Evolutionary conservation across 2,888 invertebrate species (phyloP).

Genomic region (Rhamnusium bicolor): DNA sequence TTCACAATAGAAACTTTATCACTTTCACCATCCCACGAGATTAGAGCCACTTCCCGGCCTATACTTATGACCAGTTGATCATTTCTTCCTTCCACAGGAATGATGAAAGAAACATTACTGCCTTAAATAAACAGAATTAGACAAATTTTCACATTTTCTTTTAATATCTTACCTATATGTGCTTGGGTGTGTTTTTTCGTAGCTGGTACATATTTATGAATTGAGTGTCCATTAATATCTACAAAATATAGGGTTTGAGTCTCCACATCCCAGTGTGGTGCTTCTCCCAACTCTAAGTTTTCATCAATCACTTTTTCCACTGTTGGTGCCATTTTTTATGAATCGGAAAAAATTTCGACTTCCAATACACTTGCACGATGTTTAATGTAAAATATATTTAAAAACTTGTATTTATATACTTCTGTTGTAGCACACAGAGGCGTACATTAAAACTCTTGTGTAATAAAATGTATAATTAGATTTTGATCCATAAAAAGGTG

Average conservation of each 20-base stretch:
- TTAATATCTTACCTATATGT: conserved; percentile 55
- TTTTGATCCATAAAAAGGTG: not conserved
- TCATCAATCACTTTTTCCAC: conserved; percentile 68
- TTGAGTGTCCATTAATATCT: conserved; percentile 71
- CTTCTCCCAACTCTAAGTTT: conserved; percentile 77
- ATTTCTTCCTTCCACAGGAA: conserved; percentile 77
- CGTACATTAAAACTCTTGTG: not conserved
- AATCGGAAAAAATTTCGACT: not conserved
- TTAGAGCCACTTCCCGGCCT: conserved; percentile 74
- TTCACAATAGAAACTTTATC: conserved; percentile 72
- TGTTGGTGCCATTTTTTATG: conserved; percentile 51
- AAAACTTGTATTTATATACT: not conserved
- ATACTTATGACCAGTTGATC: conserved; percentile 79
- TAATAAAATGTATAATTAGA: not conserved
- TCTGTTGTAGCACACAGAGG: not conserved
- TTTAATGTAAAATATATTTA: not conserved
- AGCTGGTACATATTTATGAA: conserved; percentile 28
- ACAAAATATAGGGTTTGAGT: conserved; percentile 78
- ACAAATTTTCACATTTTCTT: not conserved
- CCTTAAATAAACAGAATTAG: conserved; percentile 41
- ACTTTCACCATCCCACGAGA: conserved; percentile 79
- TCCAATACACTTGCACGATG: not conserved
- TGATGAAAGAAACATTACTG: conserved; percentile 72
- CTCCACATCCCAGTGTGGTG: conserved; percentile 81
- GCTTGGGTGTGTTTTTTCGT: conserved; percentile 58